A percentile compares a stretch with the other conserved stretches of the same genome.
phyloP scores from a whole-genome alignment of 2,888 invertebrate genomes.

The Lysandra bellargus region DNA sequence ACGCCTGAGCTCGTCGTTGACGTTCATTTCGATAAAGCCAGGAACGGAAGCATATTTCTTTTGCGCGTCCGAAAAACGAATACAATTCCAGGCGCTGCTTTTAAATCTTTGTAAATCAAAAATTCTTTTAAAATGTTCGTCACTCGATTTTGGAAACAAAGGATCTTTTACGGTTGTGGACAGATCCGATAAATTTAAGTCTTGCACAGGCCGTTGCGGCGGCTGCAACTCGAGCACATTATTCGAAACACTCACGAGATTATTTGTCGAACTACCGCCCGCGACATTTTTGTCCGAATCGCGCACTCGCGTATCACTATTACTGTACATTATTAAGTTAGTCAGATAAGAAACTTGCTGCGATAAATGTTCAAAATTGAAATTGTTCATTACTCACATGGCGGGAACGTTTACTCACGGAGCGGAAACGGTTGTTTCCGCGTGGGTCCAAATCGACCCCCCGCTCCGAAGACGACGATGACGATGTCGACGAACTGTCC shows the following conservation, averaged over 20 bases:
- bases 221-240: too few relatives aligned
- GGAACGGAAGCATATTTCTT: too few relatives aligned
- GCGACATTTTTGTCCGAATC: too few relatives aligned
- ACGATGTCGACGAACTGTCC: constrained; percentile 3
- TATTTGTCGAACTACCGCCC: too few relatives aligned
- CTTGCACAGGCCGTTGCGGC: too few relatives aligned
- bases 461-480: not conserved
- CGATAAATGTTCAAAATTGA: too few relatives aligned
- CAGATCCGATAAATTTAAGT: too few relatives aligned
- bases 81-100: not conserved
- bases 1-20: too few relatives aligned
- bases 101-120: not conserved
- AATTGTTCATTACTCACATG: constrained; percentile 8
- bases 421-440: not conserved
- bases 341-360: not conserved
- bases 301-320: too few relatives aligned
- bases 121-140: not conserved
- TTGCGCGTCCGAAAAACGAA: not conserved
- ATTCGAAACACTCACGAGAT: too few relatives aligned
- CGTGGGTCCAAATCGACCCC: not conserved
- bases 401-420: not conserved
- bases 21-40: too few relatives aligned
- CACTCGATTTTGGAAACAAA: not conserved
- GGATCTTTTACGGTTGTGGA: not conserved
- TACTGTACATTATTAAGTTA: not conserved